Percentiles rank a stretch among this genome's conserved stretches.
Evolutionary conservation across 2,888 invertebrate species (phyloP).

Genomic region (Parnassius orleans): DNA sequence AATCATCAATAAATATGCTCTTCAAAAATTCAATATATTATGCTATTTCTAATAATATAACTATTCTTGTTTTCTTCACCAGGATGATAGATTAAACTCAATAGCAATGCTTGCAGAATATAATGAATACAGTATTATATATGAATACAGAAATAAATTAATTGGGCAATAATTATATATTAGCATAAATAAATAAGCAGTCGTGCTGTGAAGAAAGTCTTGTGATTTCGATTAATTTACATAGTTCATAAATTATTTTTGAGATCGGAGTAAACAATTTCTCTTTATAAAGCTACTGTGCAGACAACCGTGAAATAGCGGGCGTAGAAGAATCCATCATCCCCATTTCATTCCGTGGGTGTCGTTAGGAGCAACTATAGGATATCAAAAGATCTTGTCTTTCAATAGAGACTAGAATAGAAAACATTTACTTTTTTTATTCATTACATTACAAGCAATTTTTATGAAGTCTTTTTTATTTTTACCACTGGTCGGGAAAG

Average conservation of each 20-base stretch:
- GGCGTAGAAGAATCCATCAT: neutral
- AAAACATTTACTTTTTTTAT: too few species aligned
- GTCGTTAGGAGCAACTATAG: too few species aligned
- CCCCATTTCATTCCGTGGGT: neutral
- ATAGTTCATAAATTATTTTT: neutral
- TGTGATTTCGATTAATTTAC: constrained; percentile 2
- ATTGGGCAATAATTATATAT: neutral
- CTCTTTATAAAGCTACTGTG: neutral
- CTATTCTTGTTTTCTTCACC: neutral
- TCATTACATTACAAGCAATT: too few species aligned
- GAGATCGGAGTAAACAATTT: neutral
- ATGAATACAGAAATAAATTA: too few species aligned
- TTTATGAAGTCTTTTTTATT: too few species aligned
- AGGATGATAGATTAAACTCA: neutral
- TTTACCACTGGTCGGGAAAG: too few species aligned
- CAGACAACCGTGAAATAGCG: neutral
- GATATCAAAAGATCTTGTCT: too few species aligned
- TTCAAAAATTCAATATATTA: too few species aligned
- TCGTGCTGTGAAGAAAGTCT: neutral
- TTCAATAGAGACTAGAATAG: too few species aligned
- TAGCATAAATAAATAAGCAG: constrained; percentile 2
- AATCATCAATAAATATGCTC: too few species aligned
- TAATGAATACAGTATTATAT: too few species aligned
- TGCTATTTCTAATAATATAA: too few species aligned
- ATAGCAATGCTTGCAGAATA: neutral